Conservation (phyloP, 1,140 invertebrate species). For the Leguminivora glycinivorella region DNA sequence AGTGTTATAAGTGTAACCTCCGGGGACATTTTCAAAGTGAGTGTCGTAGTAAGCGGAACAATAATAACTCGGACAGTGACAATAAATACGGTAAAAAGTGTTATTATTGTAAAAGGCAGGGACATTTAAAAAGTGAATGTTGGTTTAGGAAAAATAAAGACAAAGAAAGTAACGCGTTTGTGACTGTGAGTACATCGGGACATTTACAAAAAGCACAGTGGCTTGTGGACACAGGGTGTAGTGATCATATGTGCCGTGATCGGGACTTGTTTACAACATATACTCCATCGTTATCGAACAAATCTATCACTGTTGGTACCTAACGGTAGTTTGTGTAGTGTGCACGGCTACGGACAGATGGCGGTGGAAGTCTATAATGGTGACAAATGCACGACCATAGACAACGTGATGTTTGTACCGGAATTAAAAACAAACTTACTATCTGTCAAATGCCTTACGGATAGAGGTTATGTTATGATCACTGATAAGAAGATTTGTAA, state of each 20-base stretch:
- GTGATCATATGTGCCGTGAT: constrained; percentile 42
- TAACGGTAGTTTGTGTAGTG: constrained; percentile 42
- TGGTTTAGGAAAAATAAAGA: constrained; percentile 40
- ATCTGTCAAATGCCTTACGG: constrained; percentile 48
- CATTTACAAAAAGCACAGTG: constrained; percentile 38
- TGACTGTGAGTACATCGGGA: constrained; percentile 31
- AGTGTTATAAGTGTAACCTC: constrained; percentile 45
- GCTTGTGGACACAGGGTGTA: constrained; percentile 45
- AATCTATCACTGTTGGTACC: constrained; percentile 41
- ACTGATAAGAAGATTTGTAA: constrained; percentile 43
- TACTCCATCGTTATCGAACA: constrained; percentile 1
- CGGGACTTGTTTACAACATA: constrained; percentile 38
- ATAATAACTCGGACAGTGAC: constrained; percentile 29
- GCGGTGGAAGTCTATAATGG: constrained; percentile 41
- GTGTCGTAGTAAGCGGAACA: constrained; percentile 35
- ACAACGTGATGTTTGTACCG: constrained; percentile 61
- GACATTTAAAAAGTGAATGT: constrained; percentile 44
- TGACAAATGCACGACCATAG: constrained; percentile 42
- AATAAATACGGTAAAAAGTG: constrained; percentile 35
- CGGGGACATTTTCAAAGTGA: constrained; percentile 43
- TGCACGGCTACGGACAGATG: constrained; percentile 39
- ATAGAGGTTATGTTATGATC: constrained; percentile 50
- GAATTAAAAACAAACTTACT: constrained; percentile 61
- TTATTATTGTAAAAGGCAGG: constrained; percentile 43
- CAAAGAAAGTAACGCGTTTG: constrained; percentile 41